Base-by-base conservation (phyloP, 2,888 invertebrate genomes). In the Parnassius smintheus region DNA sequence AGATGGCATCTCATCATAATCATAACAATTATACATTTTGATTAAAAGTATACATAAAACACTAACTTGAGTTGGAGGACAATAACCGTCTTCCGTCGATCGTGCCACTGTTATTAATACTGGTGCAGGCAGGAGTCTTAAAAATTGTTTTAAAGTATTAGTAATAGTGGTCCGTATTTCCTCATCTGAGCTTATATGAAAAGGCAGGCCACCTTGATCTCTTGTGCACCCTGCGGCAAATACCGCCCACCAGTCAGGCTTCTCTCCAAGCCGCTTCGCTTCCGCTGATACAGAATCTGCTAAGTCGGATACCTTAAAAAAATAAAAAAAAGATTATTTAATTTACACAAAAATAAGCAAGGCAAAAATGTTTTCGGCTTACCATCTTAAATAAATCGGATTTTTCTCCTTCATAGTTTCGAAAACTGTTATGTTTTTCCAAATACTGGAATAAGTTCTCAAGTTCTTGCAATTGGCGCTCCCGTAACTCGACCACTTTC, bases 181-280 rank as follows among this genome's bases (percentile, higher is more conserved):
- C 53, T 93, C 92, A 12, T 92, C 86, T 1, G 93, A 92, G 67
- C 96, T 96, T 25, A 96, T 94, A 79, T 98, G 97, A 83, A 97
- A 95, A 0, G 98, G 98, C 60, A 98, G 84, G 25, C 96, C 97
- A 8, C 95, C 95, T 73, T 96, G 95, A 78, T 98, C 98, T 66
- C 96, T 94, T 0, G 98, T 98, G 79, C 96, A 97, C 3, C 98
- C 98, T 46, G 96, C 96, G 72, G 97, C 96, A 77, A 96, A 96
- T 9, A 98, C 92, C 64, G 96, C 88, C 77, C 94, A 93, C 95
- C 96, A 97, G 78, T 97, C 95, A 49, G 96, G 94, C 54, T 94
- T 93, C 22, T 93, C 91, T 12, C 94, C 93, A 2, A 92, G 80
- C 73, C 95, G 94, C 64, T 92, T 80, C 25, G 87, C 92, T 80